Evolutionary conservation across 2,888 invertebrate species (phyloP).

Genomic region (Drosophila tripunctata): DNA sequence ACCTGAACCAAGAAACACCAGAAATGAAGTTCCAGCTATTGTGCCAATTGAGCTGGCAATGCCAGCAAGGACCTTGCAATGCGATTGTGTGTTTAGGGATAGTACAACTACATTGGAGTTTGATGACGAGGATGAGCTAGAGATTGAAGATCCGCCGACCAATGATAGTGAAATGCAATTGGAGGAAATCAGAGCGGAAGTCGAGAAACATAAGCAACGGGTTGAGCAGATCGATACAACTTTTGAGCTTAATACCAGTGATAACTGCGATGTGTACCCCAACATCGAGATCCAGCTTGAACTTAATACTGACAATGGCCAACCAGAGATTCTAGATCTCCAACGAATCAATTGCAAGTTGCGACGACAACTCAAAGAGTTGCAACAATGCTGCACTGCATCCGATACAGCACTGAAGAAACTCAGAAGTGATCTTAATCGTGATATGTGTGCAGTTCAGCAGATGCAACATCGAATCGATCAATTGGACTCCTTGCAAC

Average conservation of each 20-base stretch:
- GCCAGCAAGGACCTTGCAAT: constrained; percentile 4
- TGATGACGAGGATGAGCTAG: neutral
- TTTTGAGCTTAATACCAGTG: constrained; percentile 14
- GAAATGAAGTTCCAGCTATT: too few species aligned
- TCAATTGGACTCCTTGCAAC: constrained; percentile 36
- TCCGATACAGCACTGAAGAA: constrained; percentile 8
- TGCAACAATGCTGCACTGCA: constrained; percentile 19
- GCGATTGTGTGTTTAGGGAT: constrained; percentile 9
- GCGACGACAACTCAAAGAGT: constrained; percentile 27
- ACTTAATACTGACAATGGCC: neutral
- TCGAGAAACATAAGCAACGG: constrained; percentile 1
- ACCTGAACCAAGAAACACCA: neutral
- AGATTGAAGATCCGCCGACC: neutral
- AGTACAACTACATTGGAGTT: neutral
- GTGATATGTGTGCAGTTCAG: constrained; percentile 4
- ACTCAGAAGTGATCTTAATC: constrained; percentile 3
- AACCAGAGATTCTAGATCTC: constrained; percentile 30
- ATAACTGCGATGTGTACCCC: too few species aligned
- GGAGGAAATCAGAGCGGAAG: constrained; percentile 25
- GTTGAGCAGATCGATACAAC: constrained; percentile 25
- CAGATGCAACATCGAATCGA: constrained; percentile 20
- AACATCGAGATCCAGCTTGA: constrained; percentile 34
- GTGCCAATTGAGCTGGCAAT: neutral
- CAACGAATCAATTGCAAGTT: constrained; percentile 36
- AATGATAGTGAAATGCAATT: constrained; percentile 5